Evolutionary conservation across 2,113 vertebrate species (phyloP).

Genomic region (Rana temporaria): DNA sequence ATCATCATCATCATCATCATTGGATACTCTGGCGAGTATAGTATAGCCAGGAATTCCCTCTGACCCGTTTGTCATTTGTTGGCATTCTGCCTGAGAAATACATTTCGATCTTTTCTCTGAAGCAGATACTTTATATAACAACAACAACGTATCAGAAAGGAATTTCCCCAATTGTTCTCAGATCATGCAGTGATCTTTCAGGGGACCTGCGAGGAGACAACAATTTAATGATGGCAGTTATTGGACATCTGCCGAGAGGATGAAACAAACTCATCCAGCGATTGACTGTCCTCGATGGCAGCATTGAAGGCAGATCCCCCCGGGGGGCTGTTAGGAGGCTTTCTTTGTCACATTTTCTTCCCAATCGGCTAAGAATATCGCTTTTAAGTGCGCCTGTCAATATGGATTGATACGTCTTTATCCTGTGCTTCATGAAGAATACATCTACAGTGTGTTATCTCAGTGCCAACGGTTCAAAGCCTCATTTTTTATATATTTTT

Average conservation of each 20-base stretch:
- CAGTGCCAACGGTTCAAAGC: no score
- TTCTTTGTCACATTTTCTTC: not conserved
- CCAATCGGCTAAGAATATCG: not conserved
- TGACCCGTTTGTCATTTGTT: no score
- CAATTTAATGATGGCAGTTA: conserved; percentile 15
- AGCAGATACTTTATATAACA: not conserved
- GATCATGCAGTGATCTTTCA: not conserved
- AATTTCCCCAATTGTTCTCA: not conserved
- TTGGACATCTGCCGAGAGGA: conserved; percentile 15
- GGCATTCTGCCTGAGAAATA: no score
- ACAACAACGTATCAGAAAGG: not conserved
- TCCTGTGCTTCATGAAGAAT: no score
- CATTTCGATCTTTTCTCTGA: no score
- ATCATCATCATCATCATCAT: no score
- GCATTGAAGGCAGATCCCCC: not conserved
- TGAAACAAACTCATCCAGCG: not conserved
- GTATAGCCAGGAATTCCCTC: no score
- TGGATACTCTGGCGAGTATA: no score
- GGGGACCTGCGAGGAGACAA: not conserved
- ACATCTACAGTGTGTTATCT: no score
- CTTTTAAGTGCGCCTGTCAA: not conserved
- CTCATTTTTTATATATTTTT: no score
- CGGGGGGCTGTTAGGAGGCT: not conserved
- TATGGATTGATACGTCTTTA: conserved; percentile 3
- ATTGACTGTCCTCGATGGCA: conserved; percentile 6